These are phyloP conservation scores for Drosophila asahinai DNA, from an alignment of 1,140 invertebrate species.

Conservation along the genomic window DNA sequence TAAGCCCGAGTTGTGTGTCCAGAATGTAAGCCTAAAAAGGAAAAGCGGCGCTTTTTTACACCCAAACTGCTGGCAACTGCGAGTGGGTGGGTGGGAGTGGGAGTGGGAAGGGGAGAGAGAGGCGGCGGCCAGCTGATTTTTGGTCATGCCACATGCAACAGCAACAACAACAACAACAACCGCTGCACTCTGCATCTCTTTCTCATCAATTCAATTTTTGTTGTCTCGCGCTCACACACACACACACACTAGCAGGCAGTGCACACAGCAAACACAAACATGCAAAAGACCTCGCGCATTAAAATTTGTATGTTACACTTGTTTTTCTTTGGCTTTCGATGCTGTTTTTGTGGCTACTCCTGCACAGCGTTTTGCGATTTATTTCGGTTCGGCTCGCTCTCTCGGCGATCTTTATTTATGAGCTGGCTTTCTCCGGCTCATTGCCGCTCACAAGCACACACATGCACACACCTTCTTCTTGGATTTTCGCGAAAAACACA, in stretches of 20 bases:
- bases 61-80: conserved; percentile 8
- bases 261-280: conserved; percentile 24
- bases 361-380: conserved; percentile 18
- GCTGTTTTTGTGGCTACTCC: conserved; percentile 1
- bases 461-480: conserved; percentile 31
- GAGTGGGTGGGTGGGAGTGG: not conserved
- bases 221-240: conserved; percentile 19
- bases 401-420: conserved; percentile 10
- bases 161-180: conserved; percentile 20
- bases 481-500: conserved; percentile 15
- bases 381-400: not conserved
- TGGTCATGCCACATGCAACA: conserved; percentile 44
- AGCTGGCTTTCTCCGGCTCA: conserved; percentile 35
- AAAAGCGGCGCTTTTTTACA: conserved; percentile 33
- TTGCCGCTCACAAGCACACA: conserved; percentile 3
- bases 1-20: conserved; percentile 22
- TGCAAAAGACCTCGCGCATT: conserved; percentile 33
- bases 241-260: conserved; percentile 8
- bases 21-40: conserved; percentile 30
- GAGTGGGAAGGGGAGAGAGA: not conserved
- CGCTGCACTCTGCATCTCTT: conserved; percentile 4
- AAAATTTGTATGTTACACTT: conserved; percentile 42
- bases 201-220: conserved; percentile 25
- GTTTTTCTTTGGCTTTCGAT: conserved; percentile 28
- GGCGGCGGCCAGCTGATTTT: conserved; percentile 44